phyloP scores from a whole-genome alignment of 2,113 vertebrate genomes.

The Callaeas wilsoni region DNA sequence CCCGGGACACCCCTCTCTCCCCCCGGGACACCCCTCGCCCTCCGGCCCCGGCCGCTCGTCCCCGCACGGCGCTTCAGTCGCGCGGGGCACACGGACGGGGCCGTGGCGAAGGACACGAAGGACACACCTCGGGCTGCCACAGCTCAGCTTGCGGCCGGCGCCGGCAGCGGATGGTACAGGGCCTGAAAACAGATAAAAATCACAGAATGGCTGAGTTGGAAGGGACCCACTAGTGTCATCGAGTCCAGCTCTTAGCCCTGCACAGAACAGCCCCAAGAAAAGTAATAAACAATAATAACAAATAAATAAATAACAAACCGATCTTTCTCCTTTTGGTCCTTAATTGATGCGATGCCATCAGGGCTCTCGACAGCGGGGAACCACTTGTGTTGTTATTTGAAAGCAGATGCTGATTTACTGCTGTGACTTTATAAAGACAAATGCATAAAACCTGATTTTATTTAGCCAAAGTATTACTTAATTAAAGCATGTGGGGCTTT shows the following conservation, averaged over 20 bases:
- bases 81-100: too few relatives aligned
- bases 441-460: neutral
- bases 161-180: fast-evolving
- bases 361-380: neutral
- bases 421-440: neutral
- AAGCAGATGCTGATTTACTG: neutral
- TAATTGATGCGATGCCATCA: neutral
- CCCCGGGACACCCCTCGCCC: too few relatives aligned
- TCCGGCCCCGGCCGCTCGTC: too few relatives aligned
- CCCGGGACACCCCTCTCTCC: too few relatives aligned
- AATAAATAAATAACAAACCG: neutral
- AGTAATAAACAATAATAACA: neutral
- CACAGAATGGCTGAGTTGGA: neutral
- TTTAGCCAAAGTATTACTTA: neutral
- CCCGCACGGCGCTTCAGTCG: too few relatives aligned
- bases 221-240: too few relatives aligned
- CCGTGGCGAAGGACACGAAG: too few relatives aligned
- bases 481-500: neutral
- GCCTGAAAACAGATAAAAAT: too few relatives aligned
- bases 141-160: too few relatives aligned
- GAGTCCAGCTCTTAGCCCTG: neutral
- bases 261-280: neutral
- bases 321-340: neutral
- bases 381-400: neutral
- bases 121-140: fast-evolving